Percentiles rank a stretch among this genome's conserved stretches.
phyloP scores from a whole-genome alignment of 2,888 invertebrate genomes.

The Gari tellinella region DNA sequence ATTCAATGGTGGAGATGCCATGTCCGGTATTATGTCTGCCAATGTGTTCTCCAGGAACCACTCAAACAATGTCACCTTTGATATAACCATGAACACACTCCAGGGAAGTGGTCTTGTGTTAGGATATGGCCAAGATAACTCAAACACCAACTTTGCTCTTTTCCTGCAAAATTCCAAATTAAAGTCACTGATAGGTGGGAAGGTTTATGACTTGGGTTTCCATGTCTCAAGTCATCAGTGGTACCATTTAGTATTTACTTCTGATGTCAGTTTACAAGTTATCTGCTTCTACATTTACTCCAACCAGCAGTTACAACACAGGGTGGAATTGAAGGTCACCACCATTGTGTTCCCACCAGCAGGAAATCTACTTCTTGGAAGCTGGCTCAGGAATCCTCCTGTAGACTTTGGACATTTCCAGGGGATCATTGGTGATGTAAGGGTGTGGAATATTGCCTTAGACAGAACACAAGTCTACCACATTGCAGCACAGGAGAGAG shows the following conservation, averaged over 20 bases:
- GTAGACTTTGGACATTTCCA: conserved; percentile 31
- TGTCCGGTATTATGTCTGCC: conserved; percentile 33
- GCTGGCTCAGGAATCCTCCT: conserved; percentile 54
- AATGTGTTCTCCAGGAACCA: too few relatives aligned
- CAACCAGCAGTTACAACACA: neutral
- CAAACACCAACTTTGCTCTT: conserved; percentile 32
- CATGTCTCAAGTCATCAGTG: conserved; percentile 31
- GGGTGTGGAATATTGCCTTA: conserved; percentile 61
- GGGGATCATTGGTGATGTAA: conserved; percentile 55
- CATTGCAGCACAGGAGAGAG: conserved; percentile 12
- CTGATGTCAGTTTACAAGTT: conserved; percentile 15
- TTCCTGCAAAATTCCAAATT: conserved; percentile 38
- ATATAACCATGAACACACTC: conserved; percentile 32
- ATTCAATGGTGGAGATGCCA: conserved; percentile 8
- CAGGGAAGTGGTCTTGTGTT: conserved; percentile 38
- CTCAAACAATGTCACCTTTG: conserved; percentile 19
- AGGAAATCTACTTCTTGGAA: conserved; percentile 57
- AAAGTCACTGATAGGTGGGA: conserved; percentile 32
- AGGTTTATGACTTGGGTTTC: conserved; percentile 27
- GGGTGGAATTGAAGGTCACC: neutral
- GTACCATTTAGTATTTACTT: conserved; percentile 59
- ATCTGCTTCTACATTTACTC: conserved; percentile 4
- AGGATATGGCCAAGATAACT: conserved; percentile 48
- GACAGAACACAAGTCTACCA: conserved; percentile 20
- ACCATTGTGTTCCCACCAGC: conserved; percentile 23